These are phyloP conservation scores for Danio rerio DNA, from an alignment of 2,113 vertebrate species.

Conservation along the genomic window DNA sequence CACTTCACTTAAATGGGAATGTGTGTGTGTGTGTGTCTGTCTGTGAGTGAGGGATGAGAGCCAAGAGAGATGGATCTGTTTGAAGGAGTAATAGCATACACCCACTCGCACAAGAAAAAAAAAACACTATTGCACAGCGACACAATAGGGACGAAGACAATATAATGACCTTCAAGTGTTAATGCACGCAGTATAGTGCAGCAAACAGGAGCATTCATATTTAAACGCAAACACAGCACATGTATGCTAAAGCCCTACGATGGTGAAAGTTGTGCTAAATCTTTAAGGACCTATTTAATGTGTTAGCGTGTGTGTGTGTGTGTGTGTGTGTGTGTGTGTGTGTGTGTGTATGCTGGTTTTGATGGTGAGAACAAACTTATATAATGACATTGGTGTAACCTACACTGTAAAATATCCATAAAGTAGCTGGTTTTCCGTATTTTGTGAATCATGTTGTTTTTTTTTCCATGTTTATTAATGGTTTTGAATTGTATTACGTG, in stretches of 20 bases:
- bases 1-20: slow-evolving; percentile 45
- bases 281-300: slow-evolving; percentile 31
- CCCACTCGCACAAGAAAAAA: slow-evolving; percentile 24
- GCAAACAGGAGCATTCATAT: not conserved
- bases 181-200: not conserved
- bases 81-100: slow-evolving; percentile 31
- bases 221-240: not conserved
- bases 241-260: no score
- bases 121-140: slow-evolving; percentile 1
- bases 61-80: slow-evolving; percentile 15
- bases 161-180: slow-evolving; percentile 22
- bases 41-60: slow-evolving; percentile 11
- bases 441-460: no score
- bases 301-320: not conserved
- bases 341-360: no score
- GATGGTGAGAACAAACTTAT: no score
- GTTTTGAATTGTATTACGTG: no score
- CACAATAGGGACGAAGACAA: slow-evolving; percentile 24
- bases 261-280: slow-evolving; percentile 38
- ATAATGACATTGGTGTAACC: no score
- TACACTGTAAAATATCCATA: no score
- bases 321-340: no score
- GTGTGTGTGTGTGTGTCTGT: slow-evolving; percentile 39
- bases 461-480: no score
- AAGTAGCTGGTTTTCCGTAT: no score